phyloP scores from a whole-genome alignment of 2,888 invertebrate species.

The Hydropsyche betteni region DNA sequence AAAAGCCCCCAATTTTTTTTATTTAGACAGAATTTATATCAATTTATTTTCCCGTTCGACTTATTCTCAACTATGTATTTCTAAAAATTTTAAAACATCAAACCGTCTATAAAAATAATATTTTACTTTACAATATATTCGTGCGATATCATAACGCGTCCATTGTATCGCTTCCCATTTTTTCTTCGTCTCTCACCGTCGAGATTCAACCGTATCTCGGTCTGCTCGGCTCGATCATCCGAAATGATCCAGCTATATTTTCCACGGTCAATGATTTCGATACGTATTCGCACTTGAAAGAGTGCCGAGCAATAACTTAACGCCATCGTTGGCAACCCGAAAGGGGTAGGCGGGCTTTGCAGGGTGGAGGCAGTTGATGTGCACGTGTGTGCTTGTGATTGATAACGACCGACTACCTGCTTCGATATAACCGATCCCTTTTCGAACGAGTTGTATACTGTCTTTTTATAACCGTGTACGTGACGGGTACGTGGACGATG shows the following conservation, averaged over 20 bases:
- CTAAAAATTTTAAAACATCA: too few relatives aligned
- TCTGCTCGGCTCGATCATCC: conserved; percentile 19
- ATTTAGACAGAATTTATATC: too few relatives aligned
- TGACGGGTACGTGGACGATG: too few relatives aligned
- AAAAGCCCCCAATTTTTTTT: too few relatives aligned
- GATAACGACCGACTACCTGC: conserved; percentile 16
- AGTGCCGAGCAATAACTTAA: conserved; percentile 25
- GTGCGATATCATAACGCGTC: too few relatives aligned
- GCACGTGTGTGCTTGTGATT: conserved; percentile 14
- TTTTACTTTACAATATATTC: too few relatives aligned
- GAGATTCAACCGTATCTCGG: not conserved
- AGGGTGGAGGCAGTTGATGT: too few relatives aligned
- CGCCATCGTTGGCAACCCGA: conserved; percentile 1
- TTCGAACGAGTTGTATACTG: not conserved
- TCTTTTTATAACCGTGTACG: not conserved
- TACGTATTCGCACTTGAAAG: conserved; percentile 2
- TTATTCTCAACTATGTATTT: too few relatives aligned
- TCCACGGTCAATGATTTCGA: conserved; percentile 30
- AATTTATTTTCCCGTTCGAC: too few relatives aligned
- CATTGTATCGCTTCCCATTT: not conserved
- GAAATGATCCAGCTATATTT: conserved; percentile 31
- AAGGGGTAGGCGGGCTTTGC: not conserved
- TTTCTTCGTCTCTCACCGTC: not conserved
- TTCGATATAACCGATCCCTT: not conserved
- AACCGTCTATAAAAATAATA: too few relatives aligned